These are phyloP conservation scores for Pogoniulus pusillus DNA, from an alignment of 2,797 vertebrate species.

Conservation along the genomic window DNA sequence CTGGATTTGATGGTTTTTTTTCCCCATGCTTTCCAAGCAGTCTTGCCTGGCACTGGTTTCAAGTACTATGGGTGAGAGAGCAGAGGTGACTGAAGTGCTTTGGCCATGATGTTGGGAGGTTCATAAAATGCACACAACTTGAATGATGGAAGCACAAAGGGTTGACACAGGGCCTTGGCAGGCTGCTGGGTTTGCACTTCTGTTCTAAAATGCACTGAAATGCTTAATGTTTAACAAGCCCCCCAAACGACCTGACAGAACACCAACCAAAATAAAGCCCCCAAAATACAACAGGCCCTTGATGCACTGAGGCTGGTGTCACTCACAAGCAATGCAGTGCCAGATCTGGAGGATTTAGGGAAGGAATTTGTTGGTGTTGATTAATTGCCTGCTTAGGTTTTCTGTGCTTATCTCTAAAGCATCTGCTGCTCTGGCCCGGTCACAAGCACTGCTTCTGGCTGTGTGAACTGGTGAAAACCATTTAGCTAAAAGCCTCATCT, in stretches of 20 bases:
- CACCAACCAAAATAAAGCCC: too few relatives aligned
- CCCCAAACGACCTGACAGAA: too few relatives aligned
- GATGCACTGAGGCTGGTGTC: neutral
- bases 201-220: neutral
- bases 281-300: neutral
- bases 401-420: neutral
- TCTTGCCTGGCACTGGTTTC: neutral
- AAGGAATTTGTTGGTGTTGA: neutral
- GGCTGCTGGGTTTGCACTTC: neutral
- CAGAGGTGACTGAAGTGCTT: neutral
- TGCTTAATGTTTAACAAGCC: neutral
- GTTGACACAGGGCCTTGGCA: neutral
- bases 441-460: neutral
- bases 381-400: neutral
- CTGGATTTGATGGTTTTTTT: neutral
- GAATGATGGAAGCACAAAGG: neutral
- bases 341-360: neutral
- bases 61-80: fast-evolving
- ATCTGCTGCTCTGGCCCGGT: neutral
- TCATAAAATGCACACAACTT: neutral
- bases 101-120: too few relatives aligned
- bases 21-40: neutral
- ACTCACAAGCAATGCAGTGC: neutral
- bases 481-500: neutral
- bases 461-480: neutral